phyloP scores from a whole-genome alignment of 1,140 invertebrate genomes.

The Saccostrea glomerata region DNA sequence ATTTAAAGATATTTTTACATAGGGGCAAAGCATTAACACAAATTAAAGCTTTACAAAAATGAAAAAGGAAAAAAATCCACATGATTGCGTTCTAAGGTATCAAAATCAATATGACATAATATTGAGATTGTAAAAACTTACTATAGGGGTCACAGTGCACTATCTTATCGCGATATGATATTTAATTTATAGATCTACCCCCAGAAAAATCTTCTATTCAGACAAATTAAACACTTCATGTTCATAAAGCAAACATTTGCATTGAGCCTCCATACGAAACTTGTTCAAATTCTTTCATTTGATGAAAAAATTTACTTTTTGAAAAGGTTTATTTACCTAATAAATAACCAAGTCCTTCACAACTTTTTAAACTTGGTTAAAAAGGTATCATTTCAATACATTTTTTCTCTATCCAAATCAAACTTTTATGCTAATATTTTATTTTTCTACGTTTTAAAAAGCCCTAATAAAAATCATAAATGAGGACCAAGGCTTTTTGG shows the following conservation, averaged over 20 bases:
- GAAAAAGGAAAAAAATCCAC: too few relatives aligned
- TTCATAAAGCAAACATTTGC: slow-evolving; percentile 17
- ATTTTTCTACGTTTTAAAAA: slow-evolving; percentile 35
- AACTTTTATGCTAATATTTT: slow-evolving; percentile 36
- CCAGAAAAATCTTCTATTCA: slow-evolving; percentile 8
- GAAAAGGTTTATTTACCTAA: slow-evolving; percentile 15
- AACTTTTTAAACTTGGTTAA: not conserved
- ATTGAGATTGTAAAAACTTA: not conserved
- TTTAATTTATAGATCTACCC: slow-evolving; percentile 13
- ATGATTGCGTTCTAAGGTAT: too few relatives aligned
- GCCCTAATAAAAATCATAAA: slow-evolving; percentile 25
- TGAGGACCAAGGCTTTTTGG: not conserved
- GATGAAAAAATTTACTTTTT: slow-evolving; percentile 32
- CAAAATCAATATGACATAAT: too few relatives aligned
- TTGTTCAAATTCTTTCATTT: slow-evolving; percentile 30
- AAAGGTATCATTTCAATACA: slow-evolving; percentile 24
- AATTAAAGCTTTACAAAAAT: too few relatives aligned
- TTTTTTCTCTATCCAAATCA: slow-evolving; percentile 8
- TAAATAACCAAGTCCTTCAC: slow-evolving; percentile 10
- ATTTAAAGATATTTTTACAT: too few relatives aligned
- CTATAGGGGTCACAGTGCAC: not conserved
- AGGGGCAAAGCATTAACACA: too few relatives aligned
- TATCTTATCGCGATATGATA: not conserved
- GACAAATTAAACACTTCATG: slow-evolving; percentile 12
- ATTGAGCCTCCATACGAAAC: not conserved